Percentiles rank a stretch among this genome's conserved stretches.
Conservation (phyloP, 2,888 invertebrate species). For the Coecobrya sp. region DNA sequence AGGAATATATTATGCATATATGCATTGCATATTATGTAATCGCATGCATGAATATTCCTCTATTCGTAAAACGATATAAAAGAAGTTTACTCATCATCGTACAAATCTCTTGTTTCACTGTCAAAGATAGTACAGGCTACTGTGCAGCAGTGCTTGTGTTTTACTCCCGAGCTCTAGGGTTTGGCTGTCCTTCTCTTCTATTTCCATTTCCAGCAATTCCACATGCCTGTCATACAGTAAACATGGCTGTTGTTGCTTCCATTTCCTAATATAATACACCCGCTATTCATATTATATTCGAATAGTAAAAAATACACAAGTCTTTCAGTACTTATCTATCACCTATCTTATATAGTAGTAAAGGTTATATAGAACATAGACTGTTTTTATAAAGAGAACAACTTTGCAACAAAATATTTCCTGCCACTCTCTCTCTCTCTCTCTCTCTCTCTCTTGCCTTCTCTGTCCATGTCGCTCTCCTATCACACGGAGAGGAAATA, state of each 20-base stretch:
- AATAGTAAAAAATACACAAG: conserved; percentile 11
- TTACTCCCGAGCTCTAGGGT: conserved; percentile 41
- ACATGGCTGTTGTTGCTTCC: conserved; percentile 59
- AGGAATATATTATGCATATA: no score
- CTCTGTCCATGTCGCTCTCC: conserved; percentile 75
- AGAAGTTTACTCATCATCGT: conserved; percentile 20
- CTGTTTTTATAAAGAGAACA: background rate
- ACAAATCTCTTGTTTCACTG: conserved; percentile 35
- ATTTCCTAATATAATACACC: background rate
- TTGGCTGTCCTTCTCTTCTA: conserved; percentile 64
- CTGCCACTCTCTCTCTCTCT: conserved; percentile 53
- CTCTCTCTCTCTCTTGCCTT: background rate
- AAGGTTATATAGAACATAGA: background rate
- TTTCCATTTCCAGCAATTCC: conserved; percentile 63
- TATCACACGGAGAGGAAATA: conserved; percentile 69
- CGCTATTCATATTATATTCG: conserved; percentile 10
- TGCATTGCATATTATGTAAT: no score
- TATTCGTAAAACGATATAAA: no score
- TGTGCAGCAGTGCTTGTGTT: background rate
- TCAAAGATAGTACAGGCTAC: background rate
- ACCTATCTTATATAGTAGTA: conserved; percentile 7
- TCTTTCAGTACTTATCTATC: conserved; percentile 6
- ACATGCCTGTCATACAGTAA: conserved; percentile 61
- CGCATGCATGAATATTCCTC: no score
- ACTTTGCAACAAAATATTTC: conserved; percentile 61